phyloP scores from a whole-genome alignment of 2,113 vertebrate species.

The Cyprinodon tularosa region DNA sequence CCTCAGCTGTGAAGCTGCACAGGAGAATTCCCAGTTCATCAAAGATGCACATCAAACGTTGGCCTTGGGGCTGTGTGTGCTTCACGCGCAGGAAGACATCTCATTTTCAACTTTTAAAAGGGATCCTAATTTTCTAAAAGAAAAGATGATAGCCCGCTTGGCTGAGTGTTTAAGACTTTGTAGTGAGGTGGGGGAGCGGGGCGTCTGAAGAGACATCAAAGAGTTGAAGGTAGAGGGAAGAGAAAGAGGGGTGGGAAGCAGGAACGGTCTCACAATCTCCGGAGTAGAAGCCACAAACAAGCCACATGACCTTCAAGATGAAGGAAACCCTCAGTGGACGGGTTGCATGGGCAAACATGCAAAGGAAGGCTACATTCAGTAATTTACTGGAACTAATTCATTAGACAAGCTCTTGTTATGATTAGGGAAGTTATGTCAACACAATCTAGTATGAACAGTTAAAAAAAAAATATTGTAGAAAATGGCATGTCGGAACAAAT shows the following conservation, averaged over 20 bases:
- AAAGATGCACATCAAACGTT: slow-evolving; percentile 71
- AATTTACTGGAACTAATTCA: slow-evolving; percentile 6
- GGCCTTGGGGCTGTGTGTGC: slow-evolving; percentile 56
- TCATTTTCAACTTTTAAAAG: slow-evolving; percentile 61
- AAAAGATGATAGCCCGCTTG: slow-evolving; percentile 48
- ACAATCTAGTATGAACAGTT: background rate
- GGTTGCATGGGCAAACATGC: background rate
- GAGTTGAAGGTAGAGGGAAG: slow-evolving; percentile 14
- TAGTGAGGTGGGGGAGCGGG: background rate
- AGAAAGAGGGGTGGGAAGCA: slow-evolving; percentile 13
- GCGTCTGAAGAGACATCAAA: slow-evolving; percentile 31
- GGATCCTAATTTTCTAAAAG: slow-evolving; percentile 52
- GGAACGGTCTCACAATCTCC: background rate
- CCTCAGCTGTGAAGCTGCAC: slow-evolving; percentile 53
- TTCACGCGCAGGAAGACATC: slow-evolving; percentile 42
- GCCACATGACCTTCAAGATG: slow-evolving; percentile 45
- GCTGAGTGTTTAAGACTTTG: slow-evolving; percentile 40
- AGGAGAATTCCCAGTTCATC: slow-evolving; percentile 71
- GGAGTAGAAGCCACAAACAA: slow-evolving; percentile 6
- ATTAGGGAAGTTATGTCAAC: background rate
- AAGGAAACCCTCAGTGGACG: slow-evolving; percentile 23
- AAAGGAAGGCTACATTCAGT: background rate
- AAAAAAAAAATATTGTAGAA: background rate
- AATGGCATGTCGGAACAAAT: background rate
- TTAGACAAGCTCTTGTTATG: background rate